These are phyloP conservation scores for Bombus balteatus DNA, from an alignment of 1,140 invertebrate species.

Conservation along the genomic window DNA sequence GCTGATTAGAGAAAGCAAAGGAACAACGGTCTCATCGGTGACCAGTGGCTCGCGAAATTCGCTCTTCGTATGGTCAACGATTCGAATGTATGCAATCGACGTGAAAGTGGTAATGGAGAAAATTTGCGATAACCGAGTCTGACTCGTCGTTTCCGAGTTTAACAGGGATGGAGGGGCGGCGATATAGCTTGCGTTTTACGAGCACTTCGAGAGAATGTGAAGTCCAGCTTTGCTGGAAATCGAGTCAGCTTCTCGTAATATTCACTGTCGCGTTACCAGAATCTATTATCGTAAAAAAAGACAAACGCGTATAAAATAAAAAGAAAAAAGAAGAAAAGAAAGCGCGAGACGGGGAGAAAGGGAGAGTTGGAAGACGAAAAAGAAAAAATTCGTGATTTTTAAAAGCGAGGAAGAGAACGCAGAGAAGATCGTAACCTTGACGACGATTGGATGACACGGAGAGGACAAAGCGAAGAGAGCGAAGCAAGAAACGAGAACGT, in stretches of 20 bases:
- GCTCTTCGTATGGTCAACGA: background rate
- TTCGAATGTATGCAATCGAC: background rate
- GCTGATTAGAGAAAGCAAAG: background rate
- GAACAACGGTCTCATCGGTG: background rate
- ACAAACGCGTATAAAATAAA: background rate
- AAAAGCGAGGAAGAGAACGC: background rate
- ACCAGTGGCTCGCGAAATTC: too few species aligned
- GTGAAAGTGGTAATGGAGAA: background rate
- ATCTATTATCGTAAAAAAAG: background rate
- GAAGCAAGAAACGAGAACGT: background rate
- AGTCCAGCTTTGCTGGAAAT: background rate
- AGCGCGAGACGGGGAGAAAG: background rate
- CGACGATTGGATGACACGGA: background rate
- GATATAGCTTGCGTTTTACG: slow-evolving; percentile 10
- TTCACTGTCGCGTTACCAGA: slow-evolving; percentile 2
- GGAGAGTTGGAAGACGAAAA: rapidly evolving
- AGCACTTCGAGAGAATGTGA: slow-evolving; percentile 13
- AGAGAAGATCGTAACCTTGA: background rate
- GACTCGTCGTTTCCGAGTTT: background rate
- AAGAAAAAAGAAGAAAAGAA: too few species aligned
- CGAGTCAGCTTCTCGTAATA: background rate
- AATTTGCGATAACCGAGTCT: slow-evolving; percentile 8
- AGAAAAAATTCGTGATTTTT: background rate
- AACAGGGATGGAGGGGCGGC: background rate
- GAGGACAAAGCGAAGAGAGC: background rate